Base-by-base conservation (phyloP, 1,140 invertebrate genomes). In the Drosophila varians region DNA sequence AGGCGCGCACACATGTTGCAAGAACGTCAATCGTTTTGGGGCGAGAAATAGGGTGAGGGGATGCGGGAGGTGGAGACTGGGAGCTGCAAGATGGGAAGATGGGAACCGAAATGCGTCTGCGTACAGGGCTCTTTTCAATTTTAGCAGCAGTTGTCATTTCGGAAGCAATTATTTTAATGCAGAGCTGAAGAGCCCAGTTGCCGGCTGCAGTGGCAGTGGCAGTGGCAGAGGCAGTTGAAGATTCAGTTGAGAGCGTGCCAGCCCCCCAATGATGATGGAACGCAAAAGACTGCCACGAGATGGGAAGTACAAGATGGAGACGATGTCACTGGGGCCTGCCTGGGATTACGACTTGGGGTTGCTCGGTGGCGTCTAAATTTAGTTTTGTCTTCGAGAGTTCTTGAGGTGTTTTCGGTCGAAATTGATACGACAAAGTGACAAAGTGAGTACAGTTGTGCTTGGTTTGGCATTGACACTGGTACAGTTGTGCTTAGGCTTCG, bases 111-210 rank as follows among this genome's bases (percentile, higher is more conserved):
- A 60, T 60, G 60, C 60, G 60, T 60, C 60, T 62, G 60, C 60
- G 55, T 66, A 43, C 62, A 51, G 26, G 60, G 60, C 45, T 23
- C 36, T 66, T 53, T 80, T 54, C 77, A 82, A 75, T 80, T 80
- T 77, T 77, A 73, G 68, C 64, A 58, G 82, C 77, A 68, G 78
- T 89, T 89, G 86, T 83, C 87, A 87, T 86, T 82, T 84, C 86
- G 86, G 80, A 89, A 89, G 86, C 80, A 89, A 89, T 89, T 89
- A 89, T 89, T 89, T 89, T 74, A 76, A 89, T 78, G 84, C 77
- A 73, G 65, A 77, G 76, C 55, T 56, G 42, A 60, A 68, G 52
- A 18, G 21, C 40, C 8, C 28, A 31, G 28, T 31, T 11, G 26
- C 26, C 3, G 4, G 5, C 7, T 4, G 31, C 8, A 9, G 3